phyloP scores from a whole-genome alignment of 53 echinoderm and acorn worm genomes.

The Hippasteria phrygiana region DNA sequence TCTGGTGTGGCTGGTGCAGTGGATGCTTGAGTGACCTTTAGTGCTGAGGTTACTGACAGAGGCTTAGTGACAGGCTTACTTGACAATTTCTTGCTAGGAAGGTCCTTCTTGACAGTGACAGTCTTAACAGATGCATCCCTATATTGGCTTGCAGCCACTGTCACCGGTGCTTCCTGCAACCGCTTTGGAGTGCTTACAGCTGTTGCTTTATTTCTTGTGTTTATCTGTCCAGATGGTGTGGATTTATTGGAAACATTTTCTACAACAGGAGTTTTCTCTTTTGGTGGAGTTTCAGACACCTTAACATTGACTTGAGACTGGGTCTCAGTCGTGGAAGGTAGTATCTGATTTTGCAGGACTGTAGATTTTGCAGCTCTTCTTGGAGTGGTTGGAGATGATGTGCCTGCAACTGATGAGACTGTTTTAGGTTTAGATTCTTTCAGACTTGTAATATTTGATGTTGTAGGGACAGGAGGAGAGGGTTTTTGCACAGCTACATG shows the following conservation, averaged over 20 bases:
- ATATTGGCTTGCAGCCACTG: background rate
- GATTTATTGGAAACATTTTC: background rate
- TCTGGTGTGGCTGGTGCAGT: background rate
- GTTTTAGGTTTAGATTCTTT: background rate
- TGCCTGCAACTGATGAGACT: background rate
- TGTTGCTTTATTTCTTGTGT: background rate
- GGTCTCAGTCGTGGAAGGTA: background rate
- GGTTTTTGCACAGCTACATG: background rate
- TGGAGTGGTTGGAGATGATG: background rate
- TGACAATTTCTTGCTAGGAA: background rate
- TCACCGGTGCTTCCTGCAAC: background rate
- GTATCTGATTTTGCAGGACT: background rate
- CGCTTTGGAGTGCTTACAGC: background rate
- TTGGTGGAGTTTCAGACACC: background rate
- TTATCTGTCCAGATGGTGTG: background rate
- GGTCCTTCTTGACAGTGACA: background rate
- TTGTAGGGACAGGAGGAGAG: background rate
- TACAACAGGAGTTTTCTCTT: background rate
- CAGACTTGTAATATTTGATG: background rate
- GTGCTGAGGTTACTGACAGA: too few species aligned
- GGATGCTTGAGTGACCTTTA: background rate
- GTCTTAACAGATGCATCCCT: background rate
- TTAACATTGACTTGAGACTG: background rate
- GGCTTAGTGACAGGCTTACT: background rate
- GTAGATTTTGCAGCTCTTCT: slow-evolving; percentile 3